Conservation (phyloP, 2,888 invertebrate species). For the Lypha dubia region DNA sequence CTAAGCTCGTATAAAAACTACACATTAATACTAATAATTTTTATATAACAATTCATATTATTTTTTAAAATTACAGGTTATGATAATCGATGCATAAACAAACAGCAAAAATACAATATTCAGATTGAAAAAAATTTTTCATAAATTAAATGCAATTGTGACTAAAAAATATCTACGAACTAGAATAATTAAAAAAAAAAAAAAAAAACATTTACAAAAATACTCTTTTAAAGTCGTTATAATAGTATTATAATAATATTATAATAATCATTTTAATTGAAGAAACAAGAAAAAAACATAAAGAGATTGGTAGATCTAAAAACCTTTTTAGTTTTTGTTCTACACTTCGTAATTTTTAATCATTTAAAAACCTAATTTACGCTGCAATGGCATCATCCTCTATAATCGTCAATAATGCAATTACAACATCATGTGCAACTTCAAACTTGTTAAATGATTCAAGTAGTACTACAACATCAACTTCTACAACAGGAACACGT, state of each 20-base stretch:
- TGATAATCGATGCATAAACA: constrained; percentile 61
- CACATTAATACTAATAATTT: neutral
- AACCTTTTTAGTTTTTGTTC: constrained; percentile 32
- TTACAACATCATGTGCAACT: constrained; percentile 78
- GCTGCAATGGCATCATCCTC: constrained; percentile 82
- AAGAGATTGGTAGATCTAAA: constrained; percentile 11
- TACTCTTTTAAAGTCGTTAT: constrained; percentile 1
- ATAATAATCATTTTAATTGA: constrained; percentile 48
- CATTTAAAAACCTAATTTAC: constrained; percentile 47
- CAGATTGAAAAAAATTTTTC: constrained; percentile 35
- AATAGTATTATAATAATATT: constrained; percentile 25
- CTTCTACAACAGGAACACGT: constrained; percentile 75
- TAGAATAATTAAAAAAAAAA: constrained; percentile 36
- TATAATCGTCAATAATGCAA: constrained; percentile 80
- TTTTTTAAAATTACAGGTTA: constrained; percentile 70
- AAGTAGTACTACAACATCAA: constrained; percentile 68
- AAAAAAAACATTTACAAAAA: constrained; percentile 32
- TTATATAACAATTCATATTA: neutral
- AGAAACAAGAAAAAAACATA: constrained; percentile 1
- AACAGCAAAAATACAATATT: constrained; percentile 16
- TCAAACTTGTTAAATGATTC: constrained; percentile 70
- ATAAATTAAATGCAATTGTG: constrained; percentile 35
- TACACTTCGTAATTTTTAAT: constrained; percentile 55
- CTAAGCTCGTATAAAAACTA: too few relatives aligned
- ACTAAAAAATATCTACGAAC: constrained; percentile 38